These are phyloP conservation scores for Ptychodera flava DNA, from an alignment of 35 echinoderm and acorn worm species.

Conservation along the genomic window DNA sequence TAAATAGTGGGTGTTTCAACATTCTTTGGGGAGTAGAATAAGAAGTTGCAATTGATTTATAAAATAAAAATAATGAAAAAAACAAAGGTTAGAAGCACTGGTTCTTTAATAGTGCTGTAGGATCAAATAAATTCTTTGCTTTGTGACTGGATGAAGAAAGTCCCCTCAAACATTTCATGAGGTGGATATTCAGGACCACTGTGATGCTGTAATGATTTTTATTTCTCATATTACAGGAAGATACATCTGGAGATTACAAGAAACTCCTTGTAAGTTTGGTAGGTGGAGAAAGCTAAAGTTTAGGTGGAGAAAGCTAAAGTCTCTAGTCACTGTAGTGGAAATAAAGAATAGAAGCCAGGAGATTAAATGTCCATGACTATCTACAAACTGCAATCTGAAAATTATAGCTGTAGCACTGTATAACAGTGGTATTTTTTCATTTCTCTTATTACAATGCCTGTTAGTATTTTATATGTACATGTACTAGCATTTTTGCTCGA, in stretches of 20 bases:
- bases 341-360: not conserved
- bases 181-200: too few relatives aligned
- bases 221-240: not conserved
- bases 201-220: too few relatives aligned
- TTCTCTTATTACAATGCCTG: not conserved
- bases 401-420: too few relatives aligned
- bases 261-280: not conserved
- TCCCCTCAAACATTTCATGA: too few relatives aligned
- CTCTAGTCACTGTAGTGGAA: not conserved
- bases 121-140: not conserved
- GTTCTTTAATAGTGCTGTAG: not conserved
- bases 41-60: not conserved
- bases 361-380: too few relatives aligned
- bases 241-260: not conserved
- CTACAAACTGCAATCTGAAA: not conserved
- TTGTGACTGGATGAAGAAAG: not conserved
- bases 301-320: not conserved
- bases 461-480: not conserved
- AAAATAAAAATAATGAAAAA: not conserved
- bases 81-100: not conserved
- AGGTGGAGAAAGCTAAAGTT: not conserved
- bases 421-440: not conserved
- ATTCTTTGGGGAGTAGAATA: too few relatives aligned
- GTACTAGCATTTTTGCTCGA: not conserved
- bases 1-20: too few relatives aligned